Evolutionary conservation across 2,113 vertebrate species (phyloP).

Genomic region (Panthera tigris): DNA sequence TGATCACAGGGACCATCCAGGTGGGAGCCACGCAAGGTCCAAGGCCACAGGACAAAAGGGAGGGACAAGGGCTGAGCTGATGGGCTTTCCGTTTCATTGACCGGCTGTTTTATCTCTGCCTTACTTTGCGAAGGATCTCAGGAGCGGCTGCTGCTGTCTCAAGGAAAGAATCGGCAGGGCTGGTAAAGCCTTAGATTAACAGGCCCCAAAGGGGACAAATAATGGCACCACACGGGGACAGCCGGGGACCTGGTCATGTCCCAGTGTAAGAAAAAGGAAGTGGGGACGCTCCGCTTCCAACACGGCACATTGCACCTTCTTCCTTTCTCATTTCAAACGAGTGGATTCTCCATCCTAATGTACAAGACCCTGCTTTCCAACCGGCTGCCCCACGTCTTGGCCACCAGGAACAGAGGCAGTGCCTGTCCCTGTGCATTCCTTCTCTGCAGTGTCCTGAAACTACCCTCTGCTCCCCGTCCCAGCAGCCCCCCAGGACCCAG

Average conservation of each 20-base stretch:
- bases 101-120: background rate
- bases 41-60: background rate
- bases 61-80: background rate
- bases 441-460: background rate
- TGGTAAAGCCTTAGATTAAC: background rate
- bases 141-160: background rate
- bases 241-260: fast-evolving
- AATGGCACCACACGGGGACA: fast-evolving
- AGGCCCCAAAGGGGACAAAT: background rate
- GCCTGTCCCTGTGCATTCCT: background rate
- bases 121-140: background rate
- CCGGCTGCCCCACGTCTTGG: background rate
- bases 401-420: background rate
- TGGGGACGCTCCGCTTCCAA: too few relatives aligned
- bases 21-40: background rate
- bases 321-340: background rate
- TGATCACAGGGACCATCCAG: background rate
- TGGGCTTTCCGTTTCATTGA: background rate
- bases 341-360: background rate
- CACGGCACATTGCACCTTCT: background rate
- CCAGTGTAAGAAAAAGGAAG: background rate
- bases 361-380: background rate
- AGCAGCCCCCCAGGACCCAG: background rate
- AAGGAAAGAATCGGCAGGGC: background rate
- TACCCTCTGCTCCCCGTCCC: background rate